Base-by-base conservation (phyloP, 2,797 vertebrate genomes). In the Eutrigla gurnardus region DNA sequence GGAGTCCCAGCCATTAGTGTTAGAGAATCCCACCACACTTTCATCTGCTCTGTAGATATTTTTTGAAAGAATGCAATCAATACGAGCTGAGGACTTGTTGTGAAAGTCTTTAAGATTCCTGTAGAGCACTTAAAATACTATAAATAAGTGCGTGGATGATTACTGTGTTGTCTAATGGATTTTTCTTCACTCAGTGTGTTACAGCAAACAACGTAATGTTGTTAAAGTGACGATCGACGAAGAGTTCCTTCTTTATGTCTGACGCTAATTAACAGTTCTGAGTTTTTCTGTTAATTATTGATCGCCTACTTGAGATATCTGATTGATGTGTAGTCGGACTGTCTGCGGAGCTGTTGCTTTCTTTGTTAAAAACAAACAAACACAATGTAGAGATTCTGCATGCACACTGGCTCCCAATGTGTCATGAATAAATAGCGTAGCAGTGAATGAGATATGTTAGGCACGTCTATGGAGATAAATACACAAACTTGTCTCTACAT, bases 381-480 rank as follows among this genome's bases (percentile, higher is more conserved):
- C 2, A 47, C 54, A 47, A 60, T 15, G 42, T 7, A 66, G 1
- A 71, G 39, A 45, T 42, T 54, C 40, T 1, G 6, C 55, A 47
- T 73, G 66, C 63, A 60, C 10, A 13, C 50, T 13, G 55, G 58
- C 58, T 78, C 37, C 59, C 13, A 5, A 65, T 60, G 72, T 61
- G 81, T 85, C 75, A 67, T 68, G 72, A 68, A 76, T 77, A 78
- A 82, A 85, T 59, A 85, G 63, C 61, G 57, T 73, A 70, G 73
- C 13, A 40, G 61, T 63, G 79, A 83, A 70, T 58, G 46, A 70
- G 68, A 83, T 57, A 71, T 72, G 68, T 65, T 65, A 73, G 58
- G 57, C 55, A 80, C 68, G 49, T 80, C 85, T 82, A 61, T 79
- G 81, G 61, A 74, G 64, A 88, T 86, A 83, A 89, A 87, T 81